phyloP scores from a whole-genome alignment of 2,888 invertebrate species.

The Drosophila meridionalis region DNA sequence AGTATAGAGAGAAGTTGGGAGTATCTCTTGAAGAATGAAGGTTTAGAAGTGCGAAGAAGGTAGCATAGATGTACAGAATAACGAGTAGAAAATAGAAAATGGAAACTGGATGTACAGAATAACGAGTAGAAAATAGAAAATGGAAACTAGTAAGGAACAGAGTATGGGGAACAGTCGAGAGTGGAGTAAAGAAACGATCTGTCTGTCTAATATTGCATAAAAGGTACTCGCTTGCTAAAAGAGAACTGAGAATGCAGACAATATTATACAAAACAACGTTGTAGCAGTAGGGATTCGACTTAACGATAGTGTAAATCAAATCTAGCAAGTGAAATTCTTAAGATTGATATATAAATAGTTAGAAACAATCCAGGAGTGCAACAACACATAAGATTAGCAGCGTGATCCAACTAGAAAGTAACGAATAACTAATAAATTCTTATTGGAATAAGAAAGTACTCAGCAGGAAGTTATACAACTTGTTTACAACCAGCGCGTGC shows the following conservation, averaged over 20 bases:
- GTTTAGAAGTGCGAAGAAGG: not conserved
- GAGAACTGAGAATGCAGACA: too few species aligned
- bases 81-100: too few species aligned
- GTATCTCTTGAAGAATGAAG: not conserved
- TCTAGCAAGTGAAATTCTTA: not conserved
- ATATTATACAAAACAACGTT: too few species aligned
- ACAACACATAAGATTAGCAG: not conserved
- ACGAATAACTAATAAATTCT: not conserved
- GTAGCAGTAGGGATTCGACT: too few species aligned
- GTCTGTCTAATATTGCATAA: too few species aligned
- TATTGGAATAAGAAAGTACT: not conserved
- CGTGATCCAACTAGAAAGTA: not conserved
- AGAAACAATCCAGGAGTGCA: not conserved
- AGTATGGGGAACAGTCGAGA: not conserved
- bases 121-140: not conserved
- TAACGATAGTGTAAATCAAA: not conserved
- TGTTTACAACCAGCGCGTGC: not conserved
- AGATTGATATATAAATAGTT: not conserved
- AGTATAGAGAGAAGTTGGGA: not conserved
- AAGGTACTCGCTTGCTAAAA: too few species aligned
- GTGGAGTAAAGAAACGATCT: not conserved
- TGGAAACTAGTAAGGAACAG: not conserved
- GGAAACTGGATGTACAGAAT: too few species aligned
- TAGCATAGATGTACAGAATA: too few species aligned
- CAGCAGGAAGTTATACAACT: not conserved